phyloP scores from a whole-genome alignment of 2,113 vertebrate genomes.

The Lepus timidus region DNA sequence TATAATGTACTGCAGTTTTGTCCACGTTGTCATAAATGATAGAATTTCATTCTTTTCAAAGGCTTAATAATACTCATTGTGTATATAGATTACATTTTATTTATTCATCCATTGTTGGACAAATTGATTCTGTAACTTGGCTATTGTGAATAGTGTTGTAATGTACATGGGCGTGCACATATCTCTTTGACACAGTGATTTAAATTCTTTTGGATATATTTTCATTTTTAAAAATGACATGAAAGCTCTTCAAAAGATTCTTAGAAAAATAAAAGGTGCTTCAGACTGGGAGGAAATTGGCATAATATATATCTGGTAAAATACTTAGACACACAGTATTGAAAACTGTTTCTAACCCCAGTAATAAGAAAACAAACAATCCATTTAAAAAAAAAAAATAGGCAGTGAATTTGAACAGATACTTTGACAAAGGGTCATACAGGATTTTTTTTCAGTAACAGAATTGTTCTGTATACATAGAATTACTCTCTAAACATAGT shows the following conservation, averaged over 20 bases:
- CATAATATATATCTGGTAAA: neutral
- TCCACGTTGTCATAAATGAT: neutral
- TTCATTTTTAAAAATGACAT: neutral
- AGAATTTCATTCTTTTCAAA: neutral
- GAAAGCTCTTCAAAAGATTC: neutral
- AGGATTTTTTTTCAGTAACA: neutral
- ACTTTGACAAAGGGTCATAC: neutral
- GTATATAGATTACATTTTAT: no score
- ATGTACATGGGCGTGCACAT: neutral
- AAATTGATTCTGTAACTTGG: neutral
- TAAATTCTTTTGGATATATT: neutral
- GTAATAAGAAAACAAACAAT: neutral
- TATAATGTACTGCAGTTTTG: neutral
- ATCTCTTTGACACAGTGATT: neutral
- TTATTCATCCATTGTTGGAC: rapidly evolving
- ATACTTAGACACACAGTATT: neutral
- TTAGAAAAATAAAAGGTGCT: neutral
- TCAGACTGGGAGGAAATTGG: neutral
- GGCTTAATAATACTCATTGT: neutral
- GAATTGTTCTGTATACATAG: neutral
- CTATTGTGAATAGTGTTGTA: neutral
- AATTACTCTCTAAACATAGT: neutral
- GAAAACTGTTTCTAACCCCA: neutral
- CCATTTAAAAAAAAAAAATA: neutral
- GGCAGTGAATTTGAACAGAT: neutral